Conservation (phyloP, 2,113 vertebrate species). For the Pelecanus crispus region DNA sequence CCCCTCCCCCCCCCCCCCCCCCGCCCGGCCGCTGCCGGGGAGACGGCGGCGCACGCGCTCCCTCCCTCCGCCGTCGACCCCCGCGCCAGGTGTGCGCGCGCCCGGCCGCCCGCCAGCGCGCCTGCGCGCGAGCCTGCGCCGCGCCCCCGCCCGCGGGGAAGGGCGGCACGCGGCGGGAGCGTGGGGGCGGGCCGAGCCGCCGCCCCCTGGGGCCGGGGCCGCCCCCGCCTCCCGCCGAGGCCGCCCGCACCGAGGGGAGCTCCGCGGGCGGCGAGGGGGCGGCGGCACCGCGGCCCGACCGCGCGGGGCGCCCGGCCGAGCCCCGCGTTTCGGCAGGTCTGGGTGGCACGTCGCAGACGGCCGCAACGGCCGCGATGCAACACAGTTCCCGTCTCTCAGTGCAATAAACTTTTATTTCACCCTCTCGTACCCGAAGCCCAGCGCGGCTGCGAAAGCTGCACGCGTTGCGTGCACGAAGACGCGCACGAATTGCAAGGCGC, state of each 20-base stretch:
- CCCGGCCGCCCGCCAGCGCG: not conserved
- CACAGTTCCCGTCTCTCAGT: rapidly evolving
- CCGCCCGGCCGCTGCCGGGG: too few species aligned
- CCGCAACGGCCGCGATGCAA: rapidly evolving
- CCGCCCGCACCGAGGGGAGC: not conserved
- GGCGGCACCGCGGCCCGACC: too few species aligned
- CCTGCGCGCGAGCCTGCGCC: not conserved
- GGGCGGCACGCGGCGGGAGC: not conserved
- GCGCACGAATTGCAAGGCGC: rapidly evolving
- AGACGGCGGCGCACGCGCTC: too few species aligned
- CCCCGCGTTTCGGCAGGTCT: too few species aligned
- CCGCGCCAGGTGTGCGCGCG: not conserved
- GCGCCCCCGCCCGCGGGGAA: not conserved
- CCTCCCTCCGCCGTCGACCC: not conserved
- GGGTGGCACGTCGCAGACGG: not conserved
- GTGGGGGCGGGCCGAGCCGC: not conserved
- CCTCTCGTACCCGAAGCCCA: rapidly evolving
- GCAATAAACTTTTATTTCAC: rapidly evolving
- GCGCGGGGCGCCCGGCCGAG: not conserved
- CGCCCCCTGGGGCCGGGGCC: too few species aligned
- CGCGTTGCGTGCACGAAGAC: rapidly evolving
- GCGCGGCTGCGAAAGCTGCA: not conserved
- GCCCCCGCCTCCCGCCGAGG: too few species aligned
- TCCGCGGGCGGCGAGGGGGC: too few species aligned
- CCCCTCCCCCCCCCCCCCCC: not conserved